Conservation (phyloP, 64 coral and sea anemone genomes). For the Cladopsammia gracilis region DNA sequence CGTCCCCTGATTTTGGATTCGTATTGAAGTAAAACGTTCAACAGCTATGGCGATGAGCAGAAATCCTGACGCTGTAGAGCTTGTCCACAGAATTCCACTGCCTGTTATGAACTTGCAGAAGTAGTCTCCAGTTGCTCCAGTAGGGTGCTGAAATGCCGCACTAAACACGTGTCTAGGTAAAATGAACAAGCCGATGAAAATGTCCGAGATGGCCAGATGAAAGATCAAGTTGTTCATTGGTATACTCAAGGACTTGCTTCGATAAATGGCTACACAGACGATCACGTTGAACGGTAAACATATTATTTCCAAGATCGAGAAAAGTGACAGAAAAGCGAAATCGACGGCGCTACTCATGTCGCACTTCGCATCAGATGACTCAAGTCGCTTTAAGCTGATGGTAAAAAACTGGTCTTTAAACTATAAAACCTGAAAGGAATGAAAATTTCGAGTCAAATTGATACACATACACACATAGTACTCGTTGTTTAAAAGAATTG, state of each 20-base stretch:
- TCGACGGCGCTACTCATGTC: neutral
- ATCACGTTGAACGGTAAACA: slow-evolving; percentile 47
- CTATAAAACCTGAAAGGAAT: no score
- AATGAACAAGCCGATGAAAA: slow-evolving; percentile 40
- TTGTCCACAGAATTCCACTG: slow-evolving; percentile 57
- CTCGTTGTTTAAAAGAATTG: no score
- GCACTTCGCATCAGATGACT: no score
- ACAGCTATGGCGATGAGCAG: slow-evolving; percentile 65
- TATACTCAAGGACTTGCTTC: slow-evolving; percentile 49
- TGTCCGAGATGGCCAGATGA: slow-evolving; percentile 58
- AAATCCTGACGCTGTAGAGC: slow-evolving; percentile 53
- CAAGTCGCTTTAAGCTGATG: neutral
- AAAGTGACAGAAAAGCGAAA: slow-evolving; percentile 6
- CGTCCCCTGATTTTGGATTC: neutral
- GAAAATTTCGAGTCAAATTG: no score
- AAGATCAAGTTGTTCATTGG: slow-evolving; percentile 69
- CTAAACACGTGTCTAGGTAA: slow-evolving; percentile 58
- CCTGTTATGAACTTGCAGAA: slow-evolving; percentile 74
- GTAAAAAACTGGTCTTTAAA: no score
- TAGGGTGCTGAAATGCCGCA: slow-evolving; percentile 22
- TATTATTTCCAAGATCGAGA: slow-evolving; percentile 28
- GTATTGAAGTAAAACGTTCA: slow-evolving; percentile 54
- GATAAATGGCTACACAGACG: slow-evolving; percentile 26
- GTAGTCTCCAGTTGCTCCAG: slow-evolving; percentile 8
- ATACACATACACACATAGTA: no score